Conservation (phyloP, 2,113 vertebrate genomes). For the Lasiurus borealis region DNA sequence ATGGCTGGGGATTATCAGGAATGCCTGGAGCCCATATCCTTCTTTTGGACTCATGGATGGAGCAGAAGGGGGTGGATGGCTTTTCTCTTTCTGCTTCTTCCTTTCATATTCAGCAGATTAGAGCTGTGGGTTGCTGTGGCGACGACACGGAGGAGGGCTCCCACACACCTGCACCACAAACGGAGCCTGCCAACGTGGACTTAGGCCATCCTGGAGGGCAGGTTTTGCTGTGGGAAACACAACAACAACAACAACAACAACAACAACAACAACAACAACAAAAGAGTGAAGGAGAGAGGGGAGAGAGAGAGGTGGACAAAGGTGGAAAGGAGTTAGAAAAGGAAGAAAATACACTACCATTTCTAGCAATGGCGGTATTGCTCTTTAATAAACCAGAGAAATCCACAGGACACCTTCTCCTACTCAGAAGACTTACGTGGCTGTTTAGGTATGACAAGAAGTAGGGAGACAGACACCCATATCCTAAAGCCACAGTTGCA, state of each 20-base stretch:
- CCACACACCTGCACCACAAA: slow-evolving; percentile 88
- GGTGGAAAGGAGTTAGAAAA: not conserved
- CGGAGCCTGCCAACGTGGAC: slow-evolving; percentile 78
- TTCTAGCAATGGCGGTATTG: not conserved
- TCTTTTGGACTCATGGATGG: slow-evolving; percentile 87
- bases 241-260: slow-evolving; percentile 52
- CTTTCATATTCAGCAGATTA: slow-evolving; percentile 90
- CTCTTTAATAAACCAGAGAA: not conserved
- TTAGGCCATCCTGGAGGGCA: slow-evolving; percentile 76
- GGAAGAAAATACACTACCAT: not conserved
- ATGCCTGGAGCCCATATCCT: slow-evolving; percentile 87
- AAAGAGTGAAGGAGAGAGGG: not conserved
- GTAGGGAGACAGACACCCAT: not conserved
- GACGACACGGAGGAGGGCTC: slow-evolving; percentile 86
- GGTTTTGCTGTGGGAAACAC: slow-evolving; percentile 69
- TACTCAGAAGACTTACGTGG: not conserved
- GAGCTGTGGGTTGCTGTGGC: slow-evolving; percentile 89
- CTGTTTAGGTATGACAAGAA: not conserved
- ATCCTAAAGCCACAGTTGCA: not conserved
- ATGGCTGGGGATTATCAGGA: slow-evolving; percentile 89
- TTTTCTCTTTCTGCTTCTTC: slow-evolving; percentile 87
- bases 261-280: slow-evolving; percentile 50
- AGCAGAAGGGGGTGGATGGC: slow-evolving; percentile 88
- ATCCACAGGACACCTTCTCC: not conserved
- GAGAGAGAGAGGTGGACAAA: not conserved